A percentile compares a stretch with the other conserved stretches of the same genome.
Conservation (phyloP, 1,140 invertebrate species). For the Macrotrachela quadricornifera region DNA sequence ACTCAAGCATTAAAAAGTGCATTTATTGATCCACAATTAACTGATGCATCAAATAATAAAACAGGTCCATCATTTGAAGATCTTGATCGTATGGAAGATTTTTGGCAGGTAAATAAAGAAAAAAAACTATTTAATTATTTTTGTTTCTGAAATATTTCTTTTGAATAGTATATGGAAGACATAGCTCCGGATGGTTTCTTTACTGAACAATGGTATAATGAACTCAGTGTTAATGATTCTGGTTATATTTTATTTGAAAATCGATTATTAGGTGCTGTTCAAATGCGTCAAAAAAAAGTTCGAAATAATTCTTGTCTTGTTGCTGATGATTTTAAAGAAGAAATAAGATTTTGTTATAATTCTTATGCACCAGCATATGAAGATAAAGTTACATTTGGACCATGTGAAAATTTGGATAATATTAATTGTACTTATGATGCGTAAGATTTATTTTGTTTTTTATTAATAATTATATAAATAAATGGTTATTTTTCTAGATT, state of each 20-base stretch:
- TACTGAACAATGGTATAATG: slow-evolving; percentile 41
- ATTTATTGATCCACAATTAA: slow-evolving; percentile 29
- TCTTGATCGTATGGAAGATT: slow-evolving; percentile 36
- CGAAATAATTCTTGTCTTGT: slow-evolving; percentile 7
- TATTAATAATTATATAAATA: too few species aligned
- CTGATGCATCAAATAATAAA: slow-evolving; percentile 21
- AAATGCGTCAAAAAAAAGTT: slow-evolving; percentile 38
- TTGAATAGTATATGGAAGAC: slow-evolving; percentile 34
- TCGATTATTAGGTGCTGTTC: slow-evolving; percentile 40
- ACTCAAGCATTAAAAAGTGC: slow-evolving; percentile 38
- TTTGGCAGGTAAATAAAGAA: slow-evolving; percentile 36
- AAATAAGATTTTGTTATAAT: slow-evolving; percentile 11
- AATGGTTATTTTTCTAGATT: not conserved
- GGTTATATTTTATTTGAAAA: slow-evolving; percentile 43
- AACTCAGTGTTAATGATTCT: slow-evolving; percentile 20
- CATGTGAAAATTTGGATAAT: slow-evolving; percentile 14
- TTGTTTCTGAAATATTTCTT: not conserved
- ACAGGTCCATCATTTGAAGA: slow-evolving; percentile 31
- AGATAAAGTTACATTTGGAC: slow-evolving; percentile 4
- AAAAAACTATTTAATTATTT: slow-evolving; percentile 24
- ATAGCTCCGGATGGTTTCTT: slow-evolving; percentile 38
- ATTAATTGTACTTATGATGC: not conserved
- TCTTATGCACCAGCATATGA: slow-evolving; percentile 18
- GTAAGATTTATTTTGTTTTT: not conserved
- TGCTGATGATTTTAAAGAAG: slow-evolving; percentile 7